phyloP scores from a whole-genome alignment of 2,113 vertebrate genomes.

The Arothron firmamentum region DNA sequence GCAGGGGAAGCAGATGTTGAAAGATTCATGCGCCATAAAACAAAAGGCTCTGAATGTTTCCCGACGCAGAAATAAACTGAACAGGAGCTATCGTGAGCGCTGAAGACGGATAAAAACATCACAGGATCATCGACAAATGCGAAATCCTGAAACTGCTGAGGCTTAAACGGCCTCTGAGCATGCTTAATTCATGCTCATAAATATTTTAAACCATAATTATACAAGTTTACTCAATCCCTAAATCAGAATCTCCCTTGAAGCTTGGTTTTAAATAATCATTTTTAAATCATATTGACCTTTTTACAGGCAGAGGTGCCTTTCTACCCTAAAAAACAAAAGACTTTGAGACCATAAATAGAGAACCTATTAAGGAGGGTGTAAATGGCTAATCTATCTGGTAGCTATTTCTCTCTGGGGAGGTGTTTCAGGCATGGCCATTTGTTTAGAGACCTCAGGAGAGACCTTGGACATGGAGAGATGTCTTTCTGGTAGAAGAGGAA shows the following conservation, averaged over 20 bases:
- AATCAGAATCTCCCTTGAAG: slow-evolving; percentile 35
- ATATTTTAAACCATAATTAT: slow-evolving; percentile 65
- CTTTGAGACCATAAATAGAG: neutral
- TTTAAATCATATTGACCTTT: neutral
- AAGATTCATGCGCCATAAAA: slow-evolving; percentile 33
- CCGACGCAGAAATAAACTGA: slow-evolving; percentile 8
- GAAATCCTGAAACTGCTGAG: too few species aligned
- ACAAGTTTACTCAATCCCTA: slow-evolving; percentile 47
- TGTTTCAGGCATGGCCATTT: too few species aligned
- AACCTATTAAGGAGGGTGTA: neutral
- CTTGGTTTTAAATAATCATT: slow-evolving; percentile 25
- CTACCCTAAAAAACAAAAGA: too few species aligned
- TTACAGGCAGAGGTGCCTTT: neutral
- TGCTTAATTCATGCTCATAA: slow-evolving; percentile 22
- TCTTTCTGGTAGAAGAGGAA: too few species aligned
- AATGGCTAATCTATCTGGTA: neutral
- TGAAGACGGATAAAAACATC: too few species aligned
- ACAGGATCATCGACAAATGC: too few species aligned
- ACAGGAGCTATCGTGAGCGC: neutral
- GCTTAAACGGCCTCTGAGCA: too few species aligned
- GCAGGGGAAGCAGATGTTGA: slow-evolving; percentile 21
- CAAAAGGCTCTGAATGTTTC: slow-evolving; percentile 29
- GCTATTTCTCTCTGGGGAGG: too few species aligned
- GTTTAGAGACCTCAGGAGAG: too few species aligned
- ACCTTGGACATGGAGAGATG: too few species aligned